A percentile compares a stretch with the other conserved stretches of the same genome.
Evolutionary conservation across 1,140 invertebrate genomes (phyloP).

Genomic region (Heliconius himera): DNA sequence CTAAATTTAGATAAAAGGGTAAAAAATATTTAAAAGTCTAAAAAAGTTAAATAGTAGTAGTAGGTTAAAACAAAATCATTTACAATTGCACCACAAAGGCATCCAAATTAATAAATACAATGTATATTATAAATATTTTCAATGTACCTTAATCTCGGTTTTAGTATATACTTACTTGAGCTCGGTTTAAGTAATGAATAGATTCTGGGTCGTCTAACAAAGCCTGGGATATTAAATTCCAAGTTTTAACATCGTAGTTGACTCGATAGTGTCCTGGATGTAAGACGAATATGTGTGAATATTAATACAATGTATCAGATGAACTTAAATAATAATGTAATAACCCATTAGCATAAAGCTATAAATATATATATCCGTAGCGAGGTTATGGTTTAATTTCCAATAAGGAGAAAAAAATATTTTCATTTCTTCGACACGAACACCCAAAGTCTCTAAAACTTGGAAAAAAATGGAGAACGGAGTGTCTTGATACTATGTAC

Average conservation of each 20-base stretch:
- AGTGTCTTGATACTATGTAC: too few species aligned
- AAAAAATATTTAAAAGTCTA: too few species aligned
- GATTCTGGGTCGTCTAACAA: slow-evolving; percentile 55
- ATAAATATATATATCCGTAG: too few species aligned
- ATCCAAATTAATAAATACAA: not conserved
- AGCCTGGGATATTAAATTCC: slow-evolving; percentile 42
- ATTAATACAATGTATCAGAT: not conserved
- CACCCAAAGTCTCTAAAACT: too few species aligned
- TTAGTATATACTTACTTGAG: slow-evolving; percentile 56
- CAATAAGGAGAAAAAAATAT: too few species aligned
- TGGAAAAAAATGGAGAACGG: too few species aligned
- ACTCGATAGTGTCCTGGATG: slow-evolving; percentile 41
- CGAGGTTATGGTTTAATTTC: too few species aligned
- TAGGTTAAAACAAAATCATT: not conserved
- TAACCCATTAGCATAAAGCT: too few species aligned
- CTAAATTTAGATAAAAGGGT: too few species aligned
- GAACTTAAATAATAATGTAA: not conserved
- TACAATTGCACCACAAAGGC: not conserved
- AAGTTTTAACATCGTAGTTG: slow-evolving; percentile 39
- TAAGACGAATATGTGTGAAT: not conserved
- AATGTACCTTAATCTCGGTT: slow-evolving; percentile 16
- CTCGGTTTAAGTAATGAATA: slow-evolving; percentile 69
- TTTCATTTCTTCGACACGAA: too few species aligned
- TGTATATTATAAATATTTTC: slow-evolving; percentile 6
- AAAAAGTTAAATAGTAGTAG: too few species aligned